These are phyloP conservation scores for Fulica atra DNA, from an alignment of 2,113 vertebrate genomes.

Conservation along the genomic window DNA sequence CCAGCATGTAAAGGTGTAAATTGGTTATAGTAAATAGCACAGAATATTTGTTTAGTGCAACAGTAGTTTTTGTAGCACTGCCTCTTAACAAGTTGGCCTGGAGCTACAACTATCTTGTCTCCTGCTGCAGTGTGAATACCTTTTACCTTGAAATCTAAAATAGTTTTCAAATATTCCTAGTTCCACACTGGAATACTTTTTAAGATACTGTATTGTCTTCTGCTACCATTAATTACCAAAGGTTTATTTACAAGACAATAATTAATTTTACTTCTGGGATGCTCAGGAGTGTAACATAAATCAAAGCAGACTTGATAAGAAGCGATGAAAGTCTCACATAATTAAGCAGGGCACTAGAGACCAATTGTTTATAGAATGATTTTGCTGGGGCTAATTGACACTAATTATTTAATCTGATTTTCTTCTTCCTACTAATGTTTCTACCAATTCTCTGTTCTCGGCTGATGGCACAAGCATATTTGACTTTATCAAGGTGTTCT, in stretches of 20 bases:
- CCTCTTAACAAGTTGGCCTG: conserved; percentile 28
- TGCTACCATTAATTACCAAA: conserved; percentile 82
- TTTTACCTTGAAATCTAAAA: conserved; percentile 15
- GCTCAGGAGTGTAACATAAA: conserved; percentile 93
- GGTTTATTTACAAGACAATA: conserved; percentile 95
- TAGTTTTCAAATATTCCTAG: conserved; percentile 26
- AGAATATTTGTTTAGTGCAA: conserved; percentile 5
- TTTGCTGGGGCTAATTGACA: conserved; percentile 99
- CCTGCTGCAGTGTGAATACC: background rate
- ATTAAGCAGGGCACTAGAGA: conserved; percentile 99
- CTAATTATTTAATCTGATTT: conserved; percentile 99
- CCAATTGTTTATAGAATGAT: conserved; percentile 98
- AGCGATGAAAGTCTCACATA: conserved; percentile 93
- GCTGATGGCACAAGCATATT: conserved; percentile 51
- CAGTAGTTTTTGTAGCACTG: background rate
- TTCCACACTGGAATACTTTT: conserved; percentile 31
- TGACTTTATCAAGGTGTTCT: conserved; percentile 51
- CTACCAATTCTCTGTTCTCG: conserved; percentile 65
- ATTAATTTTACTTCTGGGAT: conserved; percentile 99
- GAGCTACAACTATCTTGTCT: background rate
- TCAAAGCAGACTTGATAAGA: conserved; percentile 95
- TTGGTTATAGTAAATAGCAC: background rate
- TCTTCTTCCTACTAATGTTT: conserved; percentile 81
- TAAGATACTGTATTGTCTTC: conserved; percentile 76
- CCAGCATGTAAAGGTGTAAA: conserved; percentile 22